Base-by-base conservation (phyloP, 2,113 vertebrate genomes). In the Melospiza georgiana region DNA sequence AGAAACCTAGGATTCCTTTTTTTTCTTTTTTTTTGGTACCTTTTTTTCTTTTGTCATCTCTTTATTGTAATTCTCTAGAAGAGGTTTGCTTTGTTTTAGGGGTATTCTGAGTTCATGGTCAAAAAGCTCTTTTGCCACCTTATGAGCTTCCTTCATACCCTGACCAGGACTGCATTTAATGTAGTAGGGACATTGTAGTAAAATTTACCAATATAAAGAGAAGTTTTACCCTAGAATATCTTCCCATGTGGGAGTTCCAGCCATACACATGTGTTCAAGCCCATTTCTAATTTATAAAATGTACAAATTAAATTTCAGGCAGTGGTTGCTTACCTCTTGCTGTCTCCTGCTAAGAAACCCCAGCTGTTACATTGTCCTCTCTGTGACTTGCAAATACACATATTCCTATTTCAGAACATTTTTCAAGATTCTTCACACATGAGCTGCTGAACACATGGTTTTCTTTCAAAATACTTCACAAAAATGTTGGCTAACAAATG, bases 381-480 rank as follows among this genome's bases (percentile, higher is more conserved):
- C 88, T 41, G 12, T 74, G 77, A 84, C 92, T 95, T 55, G 18
- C 68, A 80, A 58, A 78, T 41, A 94, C 30, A 48, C 31, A 12
- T 15, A 15, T 57, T 88, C 44, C 35, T 49, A 49, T 75, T 75
- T 81, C 87, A 78, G 94, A 92, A 72, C 37, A 73, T 81, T 92
- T 96, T 90, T 93, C 61, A 78, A 93, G 75, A 49, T 78, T 92
- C 79, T 95, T 90, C 92, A 93, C 94, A 94, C 90, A 93, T 84
- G 87, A 94, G 80, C 68, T 90, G 90, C 49, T 4, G 86, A 89
- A 92, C 94, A 96, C 93, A 96, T 90, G 90, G 79, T 94, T 93
- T 81, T 94, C 96, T 90, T 95, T 93, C 88, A 93, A 84, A 95
- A 79, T 89, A 78, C 88, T 97, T 94, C 76, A 77, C 90, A 92